phyloP scores from a whole-genome alignment of 2,797 vertebrate genomes.

The Parotocinclus haroldoi region DNA sequence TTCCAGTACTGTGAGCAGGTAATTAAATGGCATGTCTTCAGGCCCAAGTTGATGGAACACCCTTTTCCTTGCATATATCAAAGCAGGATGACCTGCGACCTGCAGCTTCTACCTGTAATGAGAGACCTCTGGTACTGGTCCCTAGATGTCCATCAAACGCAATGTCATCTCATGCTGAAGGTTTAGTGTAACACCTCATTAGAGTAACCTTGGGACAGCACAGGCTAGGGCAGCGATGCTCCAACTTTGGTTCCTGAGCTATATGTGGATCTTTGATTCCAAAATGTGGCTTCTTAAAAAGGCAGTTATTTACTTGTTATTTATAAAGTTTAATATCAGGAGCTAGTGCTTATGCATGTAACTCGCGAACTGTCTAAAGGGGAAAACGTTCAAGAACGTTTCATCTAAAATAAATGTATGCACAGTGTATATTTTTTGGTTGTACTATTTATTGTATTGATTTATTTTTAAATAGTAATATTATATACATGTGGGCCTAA shows the following conservation, averaged over 20 bases:
- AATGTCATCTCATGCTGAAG: slow-evolving; percentile 2
- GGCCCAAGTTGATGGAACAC: slow-evolving; percentile 15
- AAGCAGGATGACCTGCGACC: slow-evolving; percentile 10
- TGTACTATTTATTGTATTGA: too few species aligned
- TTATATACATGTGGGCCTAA: too few species aligned
- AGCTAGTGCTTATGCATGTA: too few species aligned
- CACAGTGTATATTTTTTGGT: too few species aligned
- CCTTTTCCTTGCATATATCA: slow-evolving; percentile 24
- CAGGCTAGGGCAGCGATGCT: too few species aligned
- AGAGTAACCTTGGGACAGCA: slow-evolving; percentile 18
- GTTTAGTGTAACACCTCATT: slow-evolving; percentile 35
- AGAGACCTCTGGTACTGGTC: slow-evolving; percentile 31
- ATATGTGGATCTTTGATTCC: slow-evolving; percentile 23
- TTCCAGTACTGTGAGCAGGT: slow-evolving; percentile 21
- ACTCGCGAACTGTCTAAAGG: too few species aligned
- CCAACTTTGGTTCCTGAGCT: background rate
- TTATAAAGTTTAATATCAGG: too few species aligned
- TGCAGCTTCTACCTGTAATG: slow-evolving; percentile 9
- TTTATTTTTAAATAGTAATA: too few species aligned
- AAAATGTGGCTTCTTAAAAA: too few species aligned
- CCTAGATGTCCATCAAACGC: slow-evolving; percentile 31
- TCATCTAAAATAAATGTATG: too few species aligned
- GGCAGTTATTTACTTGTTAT: too few species aligned
- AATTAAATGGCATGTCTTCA: slow-evolving; percentile 33
- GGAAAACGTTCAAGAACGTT: too few species aligned